phyloP scores from a whole-genome alignment of 2,888 invertebrate species.

The Nymphalis c-album region DNA sequence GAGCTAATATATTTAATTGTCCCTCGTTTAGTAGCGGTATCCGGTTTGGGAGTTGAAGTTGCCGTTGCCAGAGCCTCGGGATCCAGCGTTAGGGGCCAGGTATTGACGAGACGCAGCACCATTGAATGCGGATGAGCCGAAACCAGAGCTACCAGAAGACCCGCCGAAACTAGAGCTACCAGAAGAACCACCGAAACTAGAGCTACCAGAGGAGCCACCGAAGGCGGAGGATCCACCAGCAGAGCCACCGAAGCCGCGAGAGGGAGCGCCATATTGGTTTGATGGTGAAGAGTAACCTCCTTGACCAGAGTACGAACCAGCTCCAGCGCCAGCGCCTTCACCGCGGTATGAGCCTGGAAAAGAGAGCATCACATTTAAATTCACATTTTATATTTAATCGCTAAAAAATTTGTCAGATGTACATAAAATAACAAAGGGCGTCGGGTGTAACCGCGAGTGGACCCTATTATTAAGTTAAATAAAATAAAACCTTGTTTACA shows the following conservation, averaged over 20 bases:
- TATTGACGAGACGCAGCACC: conserved; percentile 71
- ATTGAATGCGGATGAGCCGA: conserved; percentile 46
- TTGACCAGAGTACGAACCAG: conserved; percentile 44
- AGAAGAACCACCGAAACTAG: conserved; percentile 36
- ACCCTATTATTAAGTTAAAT: too few species aligned
- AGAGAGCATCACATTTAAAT: neutral
- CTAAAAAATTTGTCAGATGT: too few species aligned
- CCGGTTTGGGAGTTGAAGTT: conserved; percentile 75
- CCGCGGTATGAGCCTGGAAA: conserved; percentile 72
- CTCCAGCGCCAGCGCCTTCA: conserved; percentile 60
- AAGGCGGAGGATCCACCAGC: conserved; percentile 33
- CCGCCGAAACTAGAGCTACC: conserved; percentile 37
- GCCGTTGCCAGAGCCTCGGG: conserved; percentile 65
- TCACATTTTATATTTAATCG: too few species aligned
- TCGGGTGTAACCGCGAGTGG: neutral
- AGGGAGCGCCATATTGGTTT: conserved; percentile 45
- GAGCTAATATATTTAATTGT: conserved; percentile 31
- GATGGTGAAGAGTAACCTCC: conserved; percentile 45
- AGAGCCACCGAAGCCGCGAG: conserved; percentile 44
- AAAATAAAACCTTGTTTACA: too few species aligned
- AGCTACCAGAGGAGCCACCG: conserved; percentile 29
- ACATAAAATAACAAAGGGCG: too few species aligned
- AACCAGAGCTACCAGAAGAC: conserved; percentile 26
- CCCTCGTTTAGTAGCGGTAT: conserved; percentile 64
- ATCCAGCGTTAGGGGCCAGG: conserved; percentile 67